Conservation (phyloP, 2,888 invertebrate genomes). For the Magallana nippona region DNA sequence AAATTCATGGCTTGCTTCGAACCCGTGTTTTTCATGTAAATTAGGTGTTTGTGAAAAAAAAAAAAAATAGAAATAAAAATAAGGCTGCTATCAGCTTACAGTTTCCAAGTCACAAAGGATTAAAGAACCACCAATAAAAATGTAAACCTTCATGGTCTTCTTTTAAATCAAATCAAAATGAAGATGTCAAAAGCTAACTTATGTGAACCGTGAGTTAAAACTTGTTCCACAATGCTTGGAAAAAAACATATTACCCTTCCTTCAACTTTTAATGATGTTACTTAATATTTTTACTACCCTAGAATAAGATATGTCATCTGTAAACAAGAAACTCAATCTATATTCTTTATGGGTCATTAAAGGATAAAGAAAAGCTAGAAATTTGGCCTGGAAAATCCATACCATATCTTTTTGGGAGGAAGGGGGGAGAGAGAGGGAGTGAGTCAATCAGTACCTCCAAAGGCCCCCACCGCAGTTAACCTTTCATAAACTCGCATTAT, state of each 20-base stretch:
- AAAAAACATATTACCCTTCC: background rate
- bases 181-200: constrained; percentile 30
- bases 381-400: background rate
- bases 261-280: background rate
- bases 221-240: background rate
- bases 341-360: background rate
- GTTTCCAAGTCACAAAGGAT: background rate
- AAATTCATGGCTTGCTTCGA: background rate
- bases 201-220: background rate
- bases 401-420: too few species aligned
- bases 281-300: background rate
- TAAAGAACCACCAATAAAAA: constrained; percentile 30
- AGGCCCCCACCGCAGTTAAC: too few species aligned
- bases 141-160: background rate
- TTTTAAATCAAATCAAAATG: constrained; percentile 4
- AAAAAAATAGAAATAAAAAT: constrained; percentile 10
- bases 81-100: background rate
- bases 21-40: constrained; percentile 19
- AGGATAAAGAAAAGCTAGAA: background rate
- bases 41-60: background rate
- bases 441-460: too few species aligned
- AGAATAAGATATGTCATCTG: background rate
- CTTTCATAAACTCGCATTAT: too few species aligned
- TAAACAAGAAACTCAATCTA: background rate
- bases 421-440: too few species aligned